Conservation (phyloP, 2,113 vertebrate genomes). For the Ammospiza caudacuta region DNA sequence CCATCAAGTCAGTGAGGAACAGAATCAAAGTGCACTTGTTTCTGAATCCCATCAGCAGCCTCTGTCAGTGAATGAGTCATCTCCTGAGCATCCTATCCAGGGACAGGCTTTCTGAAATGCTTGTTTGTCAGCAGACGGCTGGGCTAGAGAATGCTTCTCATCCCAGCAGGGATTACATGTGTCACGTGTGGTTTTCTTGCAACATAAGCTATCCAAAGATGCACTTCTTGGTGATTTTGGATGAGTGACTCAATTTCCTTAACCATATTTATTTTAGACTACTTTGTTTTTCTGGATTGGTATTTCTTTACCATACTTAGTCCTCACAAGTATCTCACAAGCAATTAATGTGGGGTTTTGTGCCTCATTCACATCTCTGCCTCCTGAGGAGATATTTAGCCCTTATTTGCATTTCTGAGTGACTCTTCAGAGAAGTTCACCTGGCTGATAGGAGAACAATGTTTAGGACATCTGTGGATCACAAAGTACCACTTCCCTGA, state of each 20-base stretch:
- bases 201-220: background rate
- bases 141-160: background rate
- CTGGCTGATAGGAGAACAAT: background rate
- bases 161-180: background rate
- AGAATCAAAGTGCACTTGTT: conserved; percentile 69
- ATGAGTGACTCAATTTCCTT: background rate
- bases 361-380: background rate
- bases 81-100: conserved; percentile 74
- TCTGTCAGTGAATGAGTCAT: conserved; percentile 76
- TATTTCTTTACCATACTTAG: background rate
- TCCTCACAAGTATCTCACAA: background rate
- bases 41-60: conserved; percentile 71
- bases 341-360: background rate
- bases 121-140: conserved; percentile 71
- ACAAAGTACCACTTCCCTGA: background rate
- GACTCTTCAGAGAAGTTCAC: background rate
- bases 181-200: background rate
- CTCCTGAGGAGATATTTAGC: background rate
- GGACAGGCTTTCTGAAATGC: conserved; percentile 75
- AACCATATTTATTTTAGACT: conserved; percentile 9
- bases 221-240: background rate
- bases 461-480: background rate
- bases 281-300: background rate
- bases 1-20: conserved; percentile 59
- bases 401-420: background rate